Base-by-base conservation (phyloP, 2,797 vertebrate species). In the Tenualosa ilisha region DNA sequence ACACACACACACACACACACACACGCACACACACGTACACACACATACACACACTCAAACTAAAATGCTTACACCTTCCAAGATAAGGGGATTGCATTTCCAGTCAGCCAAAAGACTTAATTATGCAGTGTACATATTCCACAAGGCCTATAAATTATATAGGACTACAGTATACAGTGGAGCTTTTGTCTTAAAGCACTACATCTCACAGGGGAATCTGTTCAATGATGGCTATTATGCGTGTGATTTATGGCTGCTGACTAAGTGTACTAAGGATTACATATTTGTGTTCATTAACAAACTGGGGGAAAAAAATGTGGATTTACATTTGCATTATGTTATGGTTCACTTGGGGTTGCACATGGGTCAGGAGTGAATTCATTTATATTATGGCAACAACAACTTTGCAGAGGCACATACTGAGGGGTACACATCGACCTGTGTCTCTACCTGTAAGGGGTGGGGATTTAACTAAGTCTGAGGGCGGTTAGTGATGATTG, bases 261-360 rank as follows among this genome's bases (percentile, higher is more conserved):
- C 72, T 79, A 79, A 43, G 72, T 79, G 40, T 22, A 46, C 72
- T 79, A 79, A 79, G 40, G 72, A 46, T 79, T 46, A 79, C 37
- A 79, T 79, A 79, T 79, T 79, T 79, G 72, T 79, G 72, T 46
- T 79, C 72, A 79, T 79, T 79, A 43, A 24, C 72, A 79, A 79
- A n/a, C 72, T 46, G 72, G 17, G 40, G 17, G 37, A 22, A 7
- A 20, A 79, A 31, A 46, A 22, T 20, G 40, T 20, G 40, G 72
- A 79, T 79, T 79, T 46, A 46, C 20, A 79, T 46, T 79, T 79
- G 20, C 72, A 79, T 46, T 79, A n/a, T 79, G 46, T 79, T 46
- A 22, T 1, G 37, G 68, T 75, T 31, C 68, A 75, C 37, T 75
- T 75, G 68, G 68, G 17, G 72, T 20, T 22, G 37, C 40, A 8